These are phyloP conservation scores for Drosophila recens DNA, from an alignment of 2,888 invertebrate genomes.

Conservation along the genomic window DNA sequence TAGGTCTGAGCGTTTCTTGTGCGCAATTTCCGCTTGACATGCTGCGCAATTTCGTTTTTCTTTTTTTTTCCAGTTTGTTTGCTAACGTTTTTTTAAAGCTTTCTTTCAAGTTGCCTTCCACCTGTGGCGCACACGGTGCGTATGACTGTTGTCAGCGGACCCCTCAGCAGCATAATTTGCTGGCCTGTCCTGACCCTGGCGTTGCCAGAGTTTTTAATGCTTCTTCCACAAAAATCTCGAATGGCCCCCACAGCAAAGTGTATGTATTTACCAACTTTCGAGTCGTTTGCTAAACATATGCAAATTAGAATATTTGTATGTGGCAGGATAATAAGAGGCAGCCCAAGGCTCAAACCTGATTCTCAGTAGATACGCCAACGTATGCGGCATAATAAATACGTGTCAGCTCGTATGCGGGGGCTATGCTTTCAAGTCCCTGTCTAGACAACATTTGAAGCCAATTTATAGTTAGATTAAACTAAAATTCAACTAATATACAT, in stretches of 20 bases:
- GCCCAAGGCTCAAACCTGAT: slow-evolving; percentile 40
- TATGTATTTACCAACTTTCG: slow-evolving; percentile 36
- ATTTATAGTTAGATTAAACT: slow-evolving; percentile 49
- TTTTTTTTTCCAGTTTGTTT: no score
- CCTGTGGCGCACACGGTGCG: slow-evolving; percentile 69
- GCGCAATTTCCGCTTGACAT: slow-evolving; percentile 68
- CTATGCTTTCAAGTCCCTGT: slow-evolving; percentile 36
- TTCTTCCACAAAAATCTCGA: slow-evolving; percentile 38
- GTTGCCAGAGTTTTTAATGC: slow-evolving; percentile 33
- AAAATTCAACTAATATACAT: slow-evolving; percentile 15
- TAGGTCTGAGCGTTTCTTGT: slow-evolving; percentile 18
- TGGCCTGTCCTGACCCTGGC: slow-evolving; percentile 20
- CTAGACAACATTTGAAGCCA: slow-evolving; percentile 59
- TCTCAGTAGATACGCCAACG: slow-evolving; percentile 41
- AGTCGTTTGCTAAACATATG: slow-evolving; percentile 67
- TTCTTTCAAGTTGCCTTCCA: slow-evolving; percentile 64
- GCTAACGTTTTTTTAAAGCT: slow-evolving; percentile 26
- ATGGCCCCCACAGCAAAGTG: slow-evolving; percentile 21
- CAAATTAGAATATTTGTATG: slow-evolving; percentile 79
- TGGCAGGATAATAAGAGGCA: slow-evolving; percentile 55
- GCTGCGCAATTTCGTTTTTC: slow-evolving; percentile 54
- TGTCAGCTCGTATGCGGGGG: slow-evolving; percentile 1
- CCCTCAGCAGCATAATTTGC: slow-evolving; percentile 43
- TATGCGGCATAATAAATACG: slow-evolving; percentile 54
- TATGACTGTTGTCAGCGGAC: slow-evolving; percentile 38